Percentiles rank a stretch among this genome's conserved stretches.
Evolutionary conservation across 2,797 vertebrate genomes (phyloP).

Genomic region (Falco naumanni): DNA sequence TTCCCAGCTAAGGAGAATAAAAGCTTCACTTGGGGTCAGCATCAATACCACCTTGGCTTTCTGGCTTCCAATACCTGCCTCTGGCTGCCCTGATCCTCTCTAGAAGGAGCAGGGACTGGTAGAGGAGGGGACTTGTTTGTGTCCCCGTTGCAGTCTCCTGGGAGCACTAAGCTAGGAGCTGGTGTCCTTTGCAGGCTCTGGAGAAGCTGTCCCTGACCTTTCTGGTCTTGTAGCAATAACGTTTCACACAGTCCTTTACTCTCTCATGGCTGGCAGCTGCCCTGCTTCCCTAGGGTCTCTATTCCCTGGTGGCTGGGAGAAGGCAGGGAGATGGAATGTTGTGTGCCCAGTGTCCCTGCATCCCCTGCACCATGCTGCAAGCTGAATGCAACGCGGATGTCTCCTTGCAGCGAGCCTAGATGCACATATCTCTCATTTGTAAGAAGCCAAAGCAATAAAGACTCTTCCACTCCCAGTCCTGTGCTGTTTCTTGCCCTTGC

Average conservation of each 20-base stretch:
- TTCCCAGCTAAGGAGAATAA: background rate
- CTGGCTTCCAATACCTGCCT: background rate
- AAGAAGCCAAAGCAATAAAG: constrained; percentile 67
- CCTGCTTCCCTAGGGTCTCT: background rate
- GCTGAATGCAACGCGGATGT: background rate
- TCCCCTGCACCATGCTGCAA: background rate
- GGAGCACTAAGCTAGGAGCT: background rate
- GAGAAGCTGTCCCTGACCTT: background rate
- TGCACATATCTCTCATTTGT: background rate
- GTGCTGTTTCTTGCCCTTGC: background rate
- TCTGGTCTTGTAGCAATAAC: background rate
- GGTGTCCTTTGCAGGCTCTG: background rate
- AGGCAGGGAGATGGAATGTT: background rate
- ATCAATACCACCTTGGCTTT: background rate
- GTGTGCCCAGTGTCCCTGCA: background rate
- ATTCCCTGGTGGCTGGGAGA: background rate
- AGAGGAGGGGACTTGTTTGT: background rate
- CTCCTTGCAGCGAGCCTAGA: background rate
- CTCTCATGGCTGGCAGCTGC: background rate
- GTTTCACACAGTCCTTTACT: background rate
- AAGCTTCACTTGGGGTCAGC: background rate
- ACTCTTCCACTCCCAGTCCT: background rate
- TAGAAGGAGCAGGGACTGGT: background rate
- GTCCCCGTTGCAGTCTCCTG: background rate
- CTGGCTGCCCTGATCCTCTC: background rate